Evolutionary conservation across 2,113 vertebrate genomes (phyloP), one percentile per base, ranked within the genome.

Genomic region (Symphodus melops): DNA sequence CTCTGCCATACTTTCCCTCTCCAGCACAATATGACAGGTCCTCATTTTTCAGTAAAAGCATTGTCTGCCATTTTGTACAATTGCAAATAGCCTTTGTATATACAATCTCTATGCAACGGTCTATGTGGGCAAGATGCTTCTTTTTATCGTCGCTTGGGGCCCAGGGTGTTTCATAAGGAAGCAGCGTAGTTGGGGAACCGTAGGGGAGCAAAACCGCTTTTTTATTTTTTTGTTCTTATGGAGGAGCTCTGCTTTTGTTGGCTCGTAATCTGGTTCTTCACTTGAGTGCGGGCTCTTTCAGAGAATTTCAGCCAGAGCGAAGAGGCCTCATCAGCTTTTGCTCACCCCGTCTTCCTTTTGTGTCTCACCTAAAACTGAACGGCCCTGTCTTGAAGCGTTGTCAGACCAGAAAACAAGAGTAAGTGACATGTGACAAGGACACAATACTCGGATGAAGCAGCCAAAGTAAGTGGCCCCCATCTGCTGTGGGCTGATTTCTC

Each of bases 371-470:
- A 42, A 78, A 86, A 77, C 72, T 62, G 78, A 88, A 20, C 85
- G 72, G 70, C 78, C 78, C 79, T 72, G 86, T 87, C 86, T 85
- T 79, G 85, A 92, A 90, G 84, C 78, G 84, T 85, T 89, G 90
- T 92, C 92, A 90, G 75, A 84, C 62, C 51, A 62, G 83, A 89
- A 91, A 92, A 91, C 87, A 91, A 90, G 86, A 88, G 83, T 92
- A 88, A 92, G 87, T 91, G 93, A 93, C 92, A 90, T 90, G 86
- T 91, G 92, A 93, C 91, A 92, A 91, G 91, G 86, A 93, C 89
- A 89, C 89, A 91, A 92, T 89, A 86, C 90, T 87, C 28, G 79
- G 82, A 89, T 79, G 77, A 86, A 85, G 72, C 83, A 72, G 81
- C 87, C 87, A 79, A 77, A 87, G 87, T 66, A 85, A 88, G 86